Evolutionary conservation across 2,888 invertebrate genomes (phyloP), one percentile per base, ranked within the genome.

Genomic region (Leptinotarsa haldemani): DNA sequence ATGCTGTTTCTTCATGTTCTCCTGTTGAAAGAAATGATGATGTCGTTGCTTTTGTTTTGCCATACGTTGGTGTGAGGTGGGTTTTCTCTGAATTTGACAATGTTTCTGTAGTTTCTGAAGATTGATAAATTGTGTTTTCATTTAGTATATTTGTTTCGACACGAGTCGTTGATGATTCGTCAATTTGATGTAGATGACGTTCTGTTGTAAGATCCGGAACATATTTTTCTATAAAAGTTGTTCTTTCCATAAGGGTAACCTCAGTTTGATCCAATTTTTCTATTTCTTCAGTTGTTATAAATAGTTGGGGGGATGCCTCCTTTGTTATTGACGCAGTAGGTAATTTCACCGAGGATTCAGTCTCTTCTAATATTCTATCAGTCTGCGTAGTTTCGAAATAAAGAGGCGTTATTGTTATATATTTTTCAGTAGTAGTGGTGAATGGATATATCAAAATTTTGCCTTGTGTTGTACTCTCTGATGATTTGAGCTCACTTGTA

Each of bases 401-500:
- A 9, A 40, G 40, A 52, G 79, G 79, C 50, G 77, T 79, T 20
- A 77, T 61, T 47, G 74, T 79, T 12, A 79, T 40, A 69, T 65
- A 74, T 74, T 74, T 71, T 67, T 77, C 76, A 16, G 77, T 73
- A 18, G 78, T 80, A 18, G 77, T 75, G 53, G 75, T 81, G 46
- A 64, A 13, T 7, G 79, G 78, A 69, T 73, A 77, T n/a, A 79
- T 56, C 5, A 76, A 64, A 47, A 67, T 46, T 69, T 82, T 83
- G 52, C 80, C 83, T 22, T 82, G 69, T 9, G 74, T 70, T 61
- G 75, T 77, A 30, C 65, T 67, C 18, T 30, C 13, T 40, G 30
- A 86, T 84, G 63, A 77, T 78, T 74, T 74, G 67, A 69, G 68
- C 78, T 40, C 85, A 85, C 73, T 74, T 18, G 70, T 73, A 48